Evolutionary conservation across 2,797 vertebrate species (phyloP), one percentile per base, ranked within the genome.

Genomic region (Poecilia picta): DNA sequence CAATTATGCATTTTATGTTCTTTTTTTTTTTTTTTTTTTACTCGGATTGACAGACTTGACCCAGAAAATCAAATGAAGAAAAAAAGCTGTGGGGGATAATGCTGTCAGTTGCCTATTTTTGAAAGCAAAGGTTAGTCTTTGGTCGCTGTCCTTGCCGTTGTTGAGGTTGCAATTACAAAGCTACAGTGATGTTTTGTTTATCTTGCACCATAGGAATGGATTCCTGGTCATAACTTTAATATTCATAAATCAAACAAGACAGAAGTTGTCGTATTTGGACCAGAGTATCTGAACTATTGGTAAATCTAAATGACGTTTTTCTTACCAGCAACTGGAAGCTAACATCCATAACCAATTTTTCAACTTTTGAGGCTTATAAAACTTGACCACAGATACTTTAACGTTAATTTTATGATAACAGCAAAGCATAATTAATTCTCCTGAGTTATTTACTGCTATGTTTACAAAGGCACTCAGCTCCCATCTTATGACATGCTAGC

Each of bases 61-160:
- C 88, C 77, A 90, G 81, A 90, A 92, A 88, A 88, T 91, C 76
- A 86, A 89, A 88, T 76, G 33, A 45, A 2, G 11, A 78, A 78
- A 86, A 88, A 74, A 77, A 81, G 25, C 72, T 47, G 55, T 62
- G 55, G 31, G 0, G 64, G 16, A 53, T 75, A 8, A 83, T 74
- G 80, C 79, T 81, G 70, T 80, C 72, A 0, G 1, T 76, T 64
- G 73, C 28, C 25, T 45, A 55, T 59, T 77, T 82, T 74, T 31
- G 73, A 72, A 72, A 55, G 57, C 46, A 77, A 76, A 81, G 80
- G 79, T 86, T 83, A 59, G 73, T 77, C 88, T 85, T 76, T 66
- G 77, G 78, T 70, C 39, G 45, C 81, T 77, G 33, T 76, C 11
- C 51, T 62, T 76, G 36, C 74, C 73, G 31, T 79, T 3, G 3